Percentiles rank a stretch among this genome's conserved stretches.
phyloP scores from a whole-genome alignment of 2,888 invertebrate genomes.

The Orthosia gracilis region DNA sequence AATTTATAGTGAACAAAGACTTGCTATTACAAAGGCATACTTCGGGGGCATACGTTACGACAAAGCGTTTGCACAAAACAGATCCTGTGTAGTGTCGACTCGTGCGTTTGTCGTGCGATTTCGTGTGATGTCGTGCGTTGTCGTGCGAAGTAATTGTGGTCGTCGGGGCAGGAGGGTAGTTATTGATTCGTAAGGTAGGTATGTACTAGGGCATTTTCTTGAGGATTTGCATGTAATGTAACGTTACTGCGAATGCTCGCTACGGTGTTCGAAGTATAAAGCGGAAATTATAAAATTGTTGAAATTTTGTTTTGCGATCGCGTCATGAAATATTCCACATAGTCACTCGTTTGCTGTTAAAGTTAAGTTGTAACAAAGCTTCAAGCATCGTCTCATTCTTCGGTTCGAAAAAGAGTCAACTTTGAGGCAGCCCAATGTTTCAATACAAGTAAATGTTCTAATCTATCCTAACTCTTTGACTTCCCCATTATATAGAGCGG shows the following conservation, averaged over 20 bases:
- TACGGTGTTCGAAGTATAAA: not conserved
- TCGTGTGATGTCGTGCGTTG: constrained; percentile 8
- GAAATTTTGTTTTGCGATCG: not conserved
- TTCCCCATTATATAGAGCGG: constrained; percentile 41
- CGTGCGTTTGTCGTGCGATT: constrained; percentile 10
- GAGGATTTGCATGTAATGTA: not conserved
- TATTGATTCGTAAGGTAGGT: constrained; percentile 50
- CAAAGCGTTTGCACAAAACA: constrained; percentile 27
- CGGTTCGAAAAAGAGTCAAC: not conserved
- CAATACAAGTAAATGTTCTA: not conserved
- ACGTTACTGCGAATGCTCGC: not conserved
- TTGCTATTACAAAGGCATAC: constrained; percentile 36
- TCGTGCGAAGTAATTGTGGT: constrained; percentile 32
- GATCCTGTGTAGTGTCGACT: constrained; percentile 23
- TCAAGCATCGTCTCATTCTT: not conserved
- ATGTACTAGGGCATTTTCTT: not conserved
- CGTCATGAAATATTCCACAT: too few relatives aligned
- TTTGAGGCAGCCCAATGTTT: not conserved
- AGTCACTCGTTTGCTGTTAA: too few relatives aligned
- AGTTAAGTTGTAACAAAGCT: not conserved
- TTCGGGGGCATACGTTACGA: constrained; percentile 24
- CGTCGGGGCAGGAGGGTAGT: constrained; percentile 21
- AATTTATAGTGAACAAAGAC: constrained; percentile 49
- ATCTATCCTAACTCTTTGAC: not conserved
- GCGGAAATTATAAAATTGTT: not conserved